phyloP scores from a whole-genome alignment of 2,888 invertebrate genomes.

The Adelphocoris suturalis region DNA sequence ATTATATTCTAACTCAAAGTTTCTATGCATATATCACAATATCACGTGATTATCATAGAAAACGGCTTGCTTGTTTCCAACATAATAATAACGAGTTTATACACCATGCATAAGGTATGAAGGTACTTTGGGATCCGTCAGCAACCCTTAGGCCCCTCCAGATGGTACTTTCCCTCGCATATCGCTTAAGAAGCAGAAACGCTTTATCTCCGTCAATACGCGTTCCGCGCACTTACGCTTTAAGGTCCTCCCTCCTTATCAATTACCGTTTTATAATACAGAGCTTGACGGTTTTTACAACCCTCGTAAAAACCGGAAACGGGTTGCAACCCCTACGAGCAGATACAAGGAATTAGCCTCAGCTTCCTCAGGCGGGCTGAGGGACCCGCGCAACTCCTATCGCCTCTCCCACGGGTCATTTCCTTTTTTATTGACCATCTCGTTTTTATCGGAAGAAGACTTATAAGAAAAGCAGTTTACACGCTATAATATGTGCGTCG shows the following conservation, averaged over 20 bases:
- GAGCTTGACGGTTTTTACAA: slow-evolving; percentile 55
- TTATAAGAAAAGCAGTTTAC: slow-evolving; percentile 70
- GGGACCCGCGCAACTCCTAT: slow-evolving; percentile 45
- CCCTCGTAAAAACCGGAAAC: slow-evolving; percentile 46
- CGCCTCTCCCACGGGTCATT: slow-evolving; percentile 67
- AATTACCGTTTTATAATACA: slow-evolving; percentile 63
- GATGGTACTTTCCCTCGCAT: not conserved
- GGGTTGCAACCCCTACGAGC: not conserved
- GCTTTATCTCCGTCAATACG: slow-evolving; percentile 14
- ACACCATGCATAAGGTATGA: too few species aligned
- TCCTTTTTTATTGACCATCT: slow-evolving; percentile 68
- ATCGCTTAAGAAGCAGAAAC: slow-evolving; percentile 33
- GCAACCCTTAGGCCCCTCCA: not conserved
- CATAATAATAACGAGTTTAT: too few species aligned
- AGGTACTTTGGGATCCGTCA: too few species aligned
- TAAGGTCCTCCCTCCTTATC: slow-evolving; percentile 44
- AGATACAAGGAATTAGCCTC: slow-evolving; percentile 43
- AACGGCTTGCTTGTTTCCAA: too few species aligned
- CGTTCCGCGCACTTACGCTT: not conserved
- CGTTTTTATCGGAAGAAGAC: slow-evolving; percentile 69
- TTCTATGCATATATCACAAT: too few species aligned
- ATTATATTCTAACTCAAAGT: too few species aligned
- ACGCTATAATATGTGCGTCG: slow-evolving; percentile 62
- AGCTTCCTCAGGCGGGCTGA: not conserved
- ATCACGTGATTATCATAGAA: too few species aligned